Conservation (phyloP, 2,888 invertebrate species). For the Imbricaverruca yamaguchii region DNA sequence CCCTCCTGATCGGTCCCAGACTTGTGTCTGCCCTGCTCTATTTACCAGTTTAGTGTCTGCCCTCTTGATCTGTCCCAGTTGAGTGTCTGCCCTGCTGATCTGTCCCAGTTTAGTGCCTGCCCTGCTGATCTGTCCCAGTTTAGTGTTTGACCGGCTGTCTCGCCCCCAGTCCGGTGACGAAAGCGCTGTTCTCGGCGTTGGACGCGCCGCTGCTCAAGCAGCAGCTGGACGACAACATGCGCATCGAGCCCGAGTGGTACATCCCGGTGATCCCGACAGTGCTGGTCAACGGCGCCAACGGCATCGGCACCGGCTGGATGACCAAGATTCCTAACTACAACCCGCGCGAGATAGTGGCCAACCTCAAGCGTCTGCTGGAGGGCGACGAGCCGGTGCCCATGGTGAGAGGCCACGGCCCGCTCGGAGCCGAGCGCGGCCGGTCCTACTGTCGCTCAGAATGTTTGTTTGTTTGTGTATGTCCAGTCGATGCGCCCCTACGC, state of each 20-base stretch:
- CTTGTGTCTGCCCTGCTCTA: no score
- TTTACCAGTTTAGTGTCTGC: no score
- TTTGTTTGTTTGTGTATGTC: no score
- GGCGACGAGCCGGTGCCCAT: constrained; percentile 69
- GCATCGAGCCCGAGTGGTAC: constrained; percentile 91
- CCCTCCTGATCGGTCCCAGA: no score
- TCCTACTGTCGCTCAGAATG: no score
- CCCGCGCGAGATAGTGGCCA: constrained; percentile 78
- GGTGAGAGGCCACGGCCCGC: constrained; percentile 39
- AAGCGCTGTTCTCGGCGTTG: constrained; percentile 74
- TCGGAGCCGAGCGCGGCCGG: no score
- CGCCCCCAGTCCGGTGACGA: constrained; percentile 26
- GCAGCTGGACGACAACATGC: constrained; percentile 87
- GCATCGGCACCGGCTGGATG: constrained; percentile 98
- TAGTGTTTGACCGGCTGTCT: no score
- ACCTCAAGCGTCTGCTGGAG: constrained; percentile 66
- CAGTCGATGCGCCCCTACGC: no score
- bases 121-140: no score
- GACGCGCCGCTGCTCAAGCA: constrained; percentile 83
- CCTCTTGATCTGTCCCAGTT: no score
- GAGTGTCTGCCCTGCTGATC: no score
- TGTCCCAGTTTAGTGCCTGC: no score
- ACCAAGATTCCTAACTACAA: constrained; percentile 95
- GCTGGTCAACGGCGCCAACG: constrained; percentile 93
- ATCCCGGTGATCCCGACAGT: constrained; percentile 94